Percentiles rank a stretch among this genome's conserved stretches.
Conservation (phyloP, 2,888 invertebrate genomes). For the Rhodophaea formosa region DNA sequence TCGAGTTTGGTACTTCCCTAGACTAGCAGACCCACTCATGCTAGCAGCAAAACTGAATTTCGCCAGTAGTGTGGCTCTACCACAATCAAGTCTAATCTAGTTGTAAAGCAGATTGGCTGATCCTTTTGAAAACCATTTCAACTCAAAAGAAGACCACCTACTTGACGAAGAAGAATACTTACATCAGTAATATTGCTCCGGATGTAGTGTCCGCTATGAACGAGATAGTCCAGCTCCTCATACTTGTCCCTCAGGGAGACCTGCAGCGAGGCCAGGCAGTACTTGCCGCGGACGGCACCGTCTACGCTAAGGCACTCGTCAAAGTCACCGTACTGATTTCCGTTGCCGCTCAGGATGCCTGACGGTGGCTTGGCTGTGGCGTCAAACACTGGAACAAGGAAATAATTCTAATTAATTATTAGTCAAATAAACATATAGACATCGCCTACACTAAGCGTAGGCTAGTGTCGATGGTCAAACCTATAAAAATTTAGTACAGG, state of each 20-base stretch:
- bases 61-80: no score
- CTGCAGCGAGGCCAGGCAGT: constrained; percentile 83
- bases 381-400: constrained; percentile 83
- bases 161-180: constrained; percentile 42
- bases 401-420: neutral
- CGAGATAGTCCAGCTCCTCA: constrained; percentile 59
- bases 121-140: no score
- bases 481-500: no score
- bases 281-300: constrained; percentile 81
- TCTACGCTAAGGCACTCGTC: constrained; percentile 84
- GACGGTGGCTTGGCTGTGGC: constrained; percentile 86
- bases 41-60: no score
- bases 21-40: no score
- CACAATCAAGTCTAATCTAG: no score
- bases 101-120: no score
- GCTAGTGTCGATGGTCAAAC: no score
- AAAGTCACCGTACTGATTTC: constrained; percentile 86
- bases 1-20: no score
- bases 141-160: no score
- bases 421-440: no score
- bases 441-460: no score
- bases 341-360: constrained; percentile 85
- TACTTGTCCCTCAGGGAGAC: constrained; percentile 53
- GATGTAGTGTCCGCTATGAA: constrained; percentile 79
- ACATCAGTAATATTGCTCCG: constrained; percentile 79